Evolutionary conservation across 2,888 invertebrate genomes (phyloP).

Genomic region (Steromphala cineraria): DNA sequence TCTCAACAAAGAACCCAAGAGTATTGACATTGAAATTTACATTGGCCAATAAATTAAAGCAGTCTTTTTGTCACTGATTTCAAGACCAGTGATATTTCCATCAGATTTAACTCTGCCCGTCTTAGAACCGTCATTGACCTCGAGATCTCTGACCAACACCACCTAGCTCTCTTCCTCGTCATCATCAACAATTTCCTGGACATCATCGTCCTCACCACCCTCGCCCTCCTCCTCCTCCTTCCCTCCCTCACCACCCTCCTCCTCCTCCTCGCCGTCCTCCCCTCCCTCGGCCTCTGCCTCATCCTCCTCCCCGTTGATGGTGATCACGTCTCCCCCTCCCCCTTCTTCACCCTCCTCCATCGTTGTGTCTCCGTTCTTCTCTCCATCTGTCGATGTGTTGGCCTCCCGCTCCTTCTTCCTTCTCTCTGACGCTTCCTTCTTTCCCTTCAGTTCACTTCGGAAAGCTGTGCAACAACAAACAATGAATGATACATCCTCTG

Average conservation of each 20-base stretch:
- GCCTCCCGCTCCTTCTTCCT: slow-evolving; percentile 61
- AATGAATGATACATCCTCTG: too few species aligned
- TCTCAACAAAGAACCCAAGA: too few species aligned
- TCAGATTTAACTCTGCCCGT: too few species aligned
- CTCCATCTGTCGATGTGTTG: slow-evolving; percentile 14
- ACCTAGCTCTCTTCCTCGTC: neutral
- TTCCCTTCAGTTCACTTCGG: slow-evolving; percentile 80
- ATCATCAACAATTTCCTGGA: slow-evolving; percentile 10
- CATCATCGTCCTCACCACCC: neutral
- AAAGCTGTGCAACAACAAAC: slow-evolving; percentile 75
- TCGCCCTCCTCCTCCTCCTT: neutral
- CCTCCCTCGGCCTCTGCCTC: too few species aligned
- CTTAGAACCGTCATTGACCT: too few species aligned
- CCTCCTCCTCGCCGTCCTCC: neutral
- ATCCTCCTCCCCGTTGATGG: too few species aligned
- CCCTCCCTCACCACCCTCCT: neutral
- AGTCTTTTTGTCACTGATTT: too few species aligned
- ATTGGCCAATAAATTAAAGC: too few species aligned
- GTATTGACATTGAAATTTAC: too few species aligned
- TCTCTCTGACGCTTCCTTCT: slow-evolving; percentile 76
- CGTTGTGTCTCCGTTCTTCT: neutral
- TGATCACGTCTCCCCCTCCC: too few species aligned
- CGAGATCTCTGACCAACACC: neutral
- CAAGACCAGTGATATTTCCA: too few species aligned
- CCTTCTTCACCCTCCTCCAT: slow-evolving; percentile 36